Conservation (phyloP, 2,888 invertebrate genomes). For the Pyrrhia umbra region DNA sequence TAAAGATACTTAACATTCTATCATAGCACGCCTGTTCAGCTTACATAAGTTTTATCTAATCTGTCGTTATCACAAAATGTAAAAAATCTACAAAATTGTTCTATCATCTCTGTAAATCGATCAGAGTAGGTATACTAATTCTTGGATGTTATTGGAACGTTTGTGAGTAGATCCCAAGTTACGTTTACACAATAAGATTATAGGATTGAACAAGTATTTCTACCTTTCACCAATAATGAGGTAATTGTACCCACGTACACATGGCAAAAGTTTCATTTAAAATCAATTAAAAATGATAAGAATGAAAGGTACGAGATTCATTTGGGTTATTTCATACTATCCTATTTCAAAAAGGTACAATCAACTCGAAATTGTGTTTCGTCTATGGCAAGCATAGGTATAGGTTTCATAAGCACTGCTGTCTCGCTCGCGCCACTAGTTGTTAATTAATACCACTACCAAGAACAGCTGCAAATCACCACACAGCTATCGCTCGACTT, state of each 20-base stretch:
- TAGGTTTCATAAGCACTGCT: slow-evolving; percentile 22
- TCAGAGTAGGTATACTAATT: slow-evolving; percentile 15
- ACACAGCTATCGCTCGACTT: slow-evolving; percentile 44
- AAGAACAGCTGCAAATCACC: slow-evolving; percentile 47
- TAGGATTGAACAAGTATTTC: neutral
- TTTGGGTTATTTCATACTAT: slow-evolving; percentile 2
- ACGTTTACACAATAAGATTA: neutral
- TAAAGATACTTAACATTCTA: slow-evolving; percentile 32
- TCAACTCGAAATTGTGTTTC: slow-evolving; percentile 6
- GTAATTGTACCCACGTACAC: neutral
- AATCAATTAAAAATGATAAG: neutral
- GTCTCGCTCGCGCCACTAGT: slow-evolving; percentile 15
- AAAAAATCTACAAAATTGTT: slow-evolving; percentile 39
- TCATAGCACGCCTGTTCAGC: slow-evolving; percentile 21
- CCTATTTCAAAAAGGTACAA: slow-evolving; percentile 5
- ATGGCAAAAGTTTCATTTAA: neutral
- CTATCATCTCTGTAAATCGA: slow-evolving; percentile 22
- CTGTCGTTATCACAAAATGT: slow-evolving; percentile 42
- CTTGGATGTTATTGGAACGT: slow-evolving; percentile 9
- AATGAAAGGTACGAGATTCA: neutral
- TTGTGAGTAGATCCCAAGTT: neutral
- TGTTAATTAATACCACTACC: slow-evolving; percentile 44
- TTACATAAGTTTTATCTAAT: slow-evolving; percentile 54
- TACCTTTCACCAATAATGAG: neutral
- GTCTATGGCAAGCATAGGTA: slow-evolving; percentile 17